phyloP scores from a whole-genome alignment of 2,113 vertebrate species.

The Trichomycterus rosablanca region DNA sequence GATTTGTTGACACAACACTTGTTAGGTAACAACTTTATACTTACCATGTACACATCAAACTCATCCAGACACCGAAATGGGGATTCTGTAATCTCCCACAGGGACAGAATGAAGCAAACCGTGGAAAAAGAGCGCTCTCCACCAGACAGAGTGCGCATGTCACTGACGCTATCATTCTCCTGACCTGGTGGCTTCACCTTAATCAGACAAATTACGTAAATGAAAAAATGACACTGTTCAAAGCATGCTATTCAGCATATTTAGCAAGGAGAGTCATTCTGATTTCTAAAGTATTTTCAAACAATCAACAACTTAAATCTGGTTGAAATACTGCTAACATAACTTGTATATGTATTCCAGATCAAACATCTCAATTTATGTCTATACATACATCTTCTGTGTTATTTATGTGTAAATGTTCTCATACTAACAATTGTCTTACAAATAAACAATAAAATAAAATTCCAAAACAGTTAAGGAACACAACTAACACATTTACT shows the following conservation, averaged over 20 bases:
- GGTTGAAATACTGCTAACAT: too few species aligned
- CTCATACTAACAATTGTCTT: too few species aligned
- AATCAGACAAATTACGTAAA: neutral
- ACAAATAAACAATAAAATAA: too few species aligned
- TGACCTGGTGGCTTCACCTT: constrained; percentile 89
- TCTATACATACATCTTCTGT: too few species aligned
- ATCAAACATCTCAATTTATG: too few species aligned
- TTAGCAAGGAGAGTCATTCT: neutral
- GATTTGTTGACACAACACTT: too few species aligned
- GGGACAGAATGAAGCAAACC: constrained; percentile 90
- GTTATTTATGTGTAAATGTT: too few species aligned
- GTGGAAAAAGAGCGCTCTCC: constrained; percentile 97
- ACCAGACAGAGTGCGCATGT: constrained; percentile 88
- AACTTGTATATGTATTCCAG: too few species aligned
- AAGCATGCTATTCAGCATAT: neutral
- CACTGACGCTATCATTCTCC: constrained; percentile 67
- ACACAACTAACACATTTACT: too few species aligned
- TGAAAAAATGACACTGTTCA: neutral
- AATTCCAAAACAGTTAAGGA: too few species aligned
- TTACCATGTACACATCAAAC: constrained; percentile 97
- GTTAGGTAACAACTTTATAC: neutral
- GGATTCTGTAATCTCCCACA: constrained; percentile 92
- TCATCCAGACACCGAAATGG: constrained; percentile 96
- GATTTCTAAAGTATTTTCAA: neutral
- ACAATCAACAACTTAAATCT: neutral